Evolutionary conservation across 2,113 vertebrate genomes (phyloP).

Genomic region (Calyptomena viridis): DNA sequence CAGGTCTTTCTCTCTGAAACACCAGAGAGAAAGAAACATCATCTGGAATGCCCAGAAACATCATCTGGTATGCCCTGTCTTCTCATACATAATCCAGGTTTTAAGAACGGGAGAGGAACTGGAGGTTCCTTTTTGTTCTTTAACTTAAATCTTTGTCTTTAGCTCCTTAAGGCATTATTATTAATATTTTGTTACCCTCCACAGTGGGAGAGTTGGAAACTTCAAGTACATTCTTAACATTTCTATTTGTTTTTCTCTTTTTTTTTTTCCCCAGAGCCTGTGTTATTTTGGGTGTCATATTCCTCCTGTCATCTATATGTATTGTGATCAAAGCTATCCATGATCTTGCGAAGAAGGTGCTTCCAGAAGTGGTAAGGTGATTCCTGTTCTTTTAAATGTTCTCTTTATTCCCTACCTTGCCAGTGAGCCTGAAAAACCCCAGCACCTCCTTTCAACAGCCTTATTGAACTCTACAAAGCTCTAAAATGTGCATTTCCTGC

Average conservation of each 20-base stretch:
- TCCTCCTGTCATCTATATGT: constrained; percentile 92
- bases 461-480: not conserved
- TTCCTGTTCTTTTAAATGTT: not conserved
- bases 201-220: not conserved
- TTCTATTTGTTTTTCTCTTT: not conserved
- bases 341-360: constrained; percentile 86
- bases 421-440: not conserved
- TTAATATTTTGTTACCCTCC: not conserved
- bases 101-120: not conserved
- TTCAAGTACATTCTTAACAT: not conserved
- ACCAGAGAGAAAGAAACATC: not conserved
- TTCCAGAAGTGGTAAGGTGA: constrained; percentile 94
- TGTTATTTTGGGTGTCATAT: constrained; percentile 90
- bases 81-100: not conserved
- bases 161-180: not conserved
- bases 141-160: not conserved
- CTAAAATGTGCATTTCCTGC: not conserved
- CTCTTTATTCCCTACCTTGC: not conserved
- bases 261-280: constrained; percentile 82
- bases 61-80: not conserved
- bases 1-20: not conserved
- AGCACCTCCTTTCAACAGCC: not conserved
- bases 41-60: not conserved
- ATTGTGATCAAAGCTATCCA: constrained; percentile 97
- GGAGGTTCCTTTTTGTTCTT: not conserved